Base-by-base conservation (phyloP, 92 coral and sea anemone species). In the Zoanthus sociatus region DNA sequence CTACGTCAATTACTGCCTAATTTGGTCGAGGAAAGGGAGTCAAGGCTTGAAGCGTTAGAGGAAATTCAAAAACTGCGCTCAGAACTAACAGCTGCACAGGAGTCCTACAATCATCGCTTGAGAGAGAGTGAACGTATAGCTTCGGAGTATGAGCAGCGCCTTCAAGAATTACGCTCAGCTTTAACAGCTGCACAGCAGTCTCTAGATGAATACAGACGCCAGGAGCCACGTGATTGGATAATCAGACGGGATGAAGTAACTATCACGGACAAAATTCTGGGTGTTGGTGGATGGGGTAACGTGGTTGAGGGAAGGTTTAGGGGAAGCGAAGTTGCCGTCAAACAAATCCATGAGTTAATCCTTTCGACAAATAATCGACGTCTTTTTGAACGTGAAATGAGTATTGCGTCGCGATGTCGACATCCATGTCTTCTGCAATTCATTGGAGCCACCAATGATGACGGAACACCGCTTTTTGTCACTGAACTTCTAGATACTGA, bases 161-260 rank as follows among this genome's bases (percentile, higher is more conserved):
- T 91, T 17, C 90, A 92, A 48, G 93, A 94, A 45, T 30, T 91
- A 47, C 93, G 89, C 54, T 85, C 93, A 66, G 91, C 94, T 14
- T 92, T 92, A 0, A 63, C 92, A 46, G 90, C 77, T 10, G 93
- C 96, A 45, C 96, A 96, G 55, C 93, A 90, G 42, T 78, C 94
- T 48, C 85, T 93, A 55, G 95, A 96, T 78, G 99, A 96, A 69
- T 90, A 92, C 69, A 90, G 95, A 37, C 93, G 98, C 1, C 89
- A 95, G 26, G 98, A 96, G 77, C 99, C 98, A 63, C 99, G 99
- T 78, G 98, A 96, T 79, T 97, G 99, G 99, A 92, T 94, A 12
- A 88, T 97, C 48, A 86, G 94, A 46, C 26, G 26, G 26, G 26
- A 26, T 26, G 26, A 26, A 26, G 26, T 26, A 26, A 26, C 26